Conservation (phyloP, 2,797 vertebrate species). For the Botia kubotai region DNA sequence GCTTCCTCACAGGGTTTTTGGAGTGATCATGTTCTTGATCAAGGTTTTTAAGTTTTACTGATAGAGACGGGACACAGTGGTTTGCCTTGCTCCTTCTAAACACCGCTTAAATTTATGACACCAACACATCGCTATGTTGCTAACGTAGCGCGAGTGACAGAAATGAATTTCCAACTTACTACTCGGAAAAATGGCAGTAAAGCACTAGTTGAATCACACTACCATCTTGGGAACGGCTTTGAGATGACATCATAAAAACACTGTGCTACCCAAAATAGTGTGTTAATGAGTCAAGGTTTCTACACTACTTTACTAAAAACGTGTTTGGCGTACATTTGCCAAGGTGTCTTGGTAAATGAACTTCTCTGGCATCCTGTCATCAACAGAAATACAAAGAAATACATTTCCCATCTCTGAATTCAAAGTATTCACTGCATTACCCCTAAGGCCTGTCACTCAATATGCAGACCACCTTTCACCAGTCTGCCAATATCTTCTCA, state of each 20-base stretch:
- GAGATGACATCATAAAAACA: not conserved
- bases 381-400: not conserved
- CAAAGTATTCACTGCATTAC: not conserved
- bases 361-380: not conserved
- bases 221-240: not conserved
- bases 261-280: not conserved
- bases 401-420: not conserved
- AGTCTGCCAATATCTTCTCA: not conserved
- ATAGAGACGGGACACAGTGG: conserved; percentile 28
- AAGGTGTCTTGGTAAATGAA: not conserved
- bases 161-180: not conserved
- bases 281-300: not conserved
- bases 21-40: conserved; percentile 36
- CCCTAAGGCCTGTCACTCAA: not conserved
- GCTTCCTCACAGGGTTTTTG: conserved; percentile 47
- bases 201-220: not conserved
- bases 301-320: not conserved
- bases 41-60: conserved; percentile 45
- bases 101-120: conserved; percentile 22
- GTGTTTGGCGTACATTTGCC: not conserved
- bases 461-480: not conserved
- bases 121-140: not conserved
- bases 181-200: not conserved
- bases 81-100: conserved; percentile 33
- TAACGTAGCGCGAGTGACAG: not conserved